These are phyloP conservation scores for Coremacera marginata DNA, from an alignment of 2,888 invertebrate species.

Conservation along the genomic window DNA sequence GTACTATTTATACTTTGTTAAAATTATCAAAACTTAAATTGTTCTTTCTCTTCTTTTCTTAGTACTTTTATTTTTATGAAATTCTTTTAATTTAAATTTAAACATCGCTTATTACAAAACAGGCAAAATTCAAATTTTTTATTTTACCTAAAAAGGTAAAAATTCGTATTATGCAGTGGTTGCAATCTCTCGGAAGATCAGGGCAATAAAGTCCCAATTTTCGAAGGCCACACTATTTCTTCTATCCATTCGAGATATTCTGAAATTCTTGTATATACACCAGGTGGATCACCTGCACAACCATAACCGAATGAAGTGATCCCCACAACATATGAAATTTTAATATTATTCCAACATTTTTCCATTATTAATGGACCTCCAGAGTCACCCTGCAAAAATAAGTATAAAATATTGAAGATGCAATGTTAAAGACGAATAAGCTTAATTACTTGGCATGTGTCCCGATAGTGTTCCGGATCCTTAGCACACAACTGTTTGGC, in stretches of 20 bases:
- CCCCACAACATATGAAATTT: conserved; percentile 35
- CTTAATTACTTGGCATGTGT: conserved; percentile 54
- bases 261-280: conserved; percentile 45
- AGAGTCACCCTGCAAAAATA: conserved; percentile 49
- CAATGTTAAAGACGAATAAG: too few relatives aligned
- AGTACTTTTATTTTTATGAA: too few relatives aligned
- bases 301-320: conserved; percentile 42
- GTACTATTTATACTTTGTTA: too few relatives aligned
- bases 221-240: conserved; percentile 36
- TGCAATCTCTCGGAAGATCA: too few relatives aligned
- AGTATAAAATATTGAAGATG: background rate
- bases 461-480: conserved; percentile 51
- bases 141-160: too few relatives aligned
- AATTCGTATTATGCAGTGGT: too few relatives aligned
- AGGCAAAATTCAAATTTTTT: too few relatives aligned
- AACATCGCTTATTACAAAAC: too few relatives aligned
- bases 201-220: background rate
- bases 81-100: too few relatives aligned
- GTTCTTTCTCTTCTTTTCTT: too few relatives aligned
- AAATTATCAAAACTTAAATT: too few relatives aligned
- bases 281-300: conserved; percentile 38
- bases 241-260: conserved; percentile 43
- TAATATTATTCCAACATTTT: background rate
- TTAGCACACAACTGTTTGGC: conserved; percentile 62
- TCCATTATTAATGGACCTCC: conserved; percentile 46